phyloP scores from a whole-genome alignment of 92 coral and sea anemone species.

The Epizoanthus illoricatus region DNA sequence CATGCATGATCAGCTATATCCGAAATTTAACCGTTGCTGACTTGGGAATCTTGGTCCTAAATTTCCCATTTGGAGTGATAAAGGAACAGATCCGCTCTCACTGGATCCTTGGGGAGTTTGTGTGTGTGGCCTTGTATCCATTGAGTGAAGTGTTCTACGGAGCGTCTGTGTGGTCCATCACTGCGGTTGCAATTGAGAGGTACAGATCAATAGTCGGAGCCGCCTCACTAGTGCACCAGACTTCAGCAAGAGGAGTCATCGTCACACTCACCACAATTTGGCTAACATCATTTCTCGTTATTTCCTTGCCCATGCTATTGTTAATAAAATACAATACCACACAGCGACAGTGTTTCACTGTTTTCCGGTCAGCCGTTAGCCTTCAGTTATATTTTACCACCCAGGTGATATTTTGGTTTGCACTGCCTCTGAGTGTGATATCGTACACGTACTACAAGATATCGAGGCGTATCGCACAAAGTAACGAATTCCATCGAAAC shows the following conservation, averaged over 20 bases:
- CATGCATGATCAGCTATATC: slow-evolving; percentile 19
- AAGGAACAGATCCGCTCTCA: slow-evolving; percentile 19
- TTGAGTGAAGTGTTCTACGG: slow-evolving; percentile 28
- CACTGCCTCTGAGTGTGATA: slow-evolving; percentile 31
- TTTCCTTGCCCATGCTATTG: slow-evolving; percentile 7
- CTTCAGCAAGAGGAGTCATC: neutral
- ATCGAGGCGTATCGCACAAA: slow-evolving; percentile 29
- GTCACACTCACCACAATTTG: neutral
- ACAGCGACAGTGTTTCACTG: neutral
- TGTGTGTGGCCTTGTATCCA: slow-evolving; percentile 20
- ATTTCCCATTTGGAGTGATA: slow-evolving; percentile 18
- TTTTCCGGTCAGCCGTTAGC: neutral
- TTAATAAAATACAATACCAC: neutral
- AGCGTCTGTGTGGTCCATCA: slow-evolving; percentile 17
- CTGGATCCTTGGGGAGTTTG: slow-evolving; percentile 25
- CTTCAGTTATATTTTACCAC: slow-evolving; percentile 3
- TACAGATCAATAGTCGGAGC: slow-evolving; percentile 18
- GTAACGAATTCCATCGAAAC: slow-evolving; percentile 23
- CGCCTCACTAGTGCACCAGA: slow-evolving; percentile 10
- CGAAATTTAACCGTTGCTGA: slow-evolving; percentile 19
- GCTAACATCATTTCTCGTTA: slow-evolving; percentile 19
- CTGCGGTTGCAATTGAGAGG: slow-evolving; percentile 19
- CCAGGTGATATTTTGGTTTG: slow-evolving; percentile 36
- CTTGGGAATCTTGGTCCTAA: slow-evolving; percentile 16
- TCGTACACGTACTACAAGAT: slow-evolving; percentile 33